Percentiles rank a stretch among this genome's conserved stretches.
Conservation (phyloP, 2,797 vertebrate species). For the Gila robusta region DNA sequence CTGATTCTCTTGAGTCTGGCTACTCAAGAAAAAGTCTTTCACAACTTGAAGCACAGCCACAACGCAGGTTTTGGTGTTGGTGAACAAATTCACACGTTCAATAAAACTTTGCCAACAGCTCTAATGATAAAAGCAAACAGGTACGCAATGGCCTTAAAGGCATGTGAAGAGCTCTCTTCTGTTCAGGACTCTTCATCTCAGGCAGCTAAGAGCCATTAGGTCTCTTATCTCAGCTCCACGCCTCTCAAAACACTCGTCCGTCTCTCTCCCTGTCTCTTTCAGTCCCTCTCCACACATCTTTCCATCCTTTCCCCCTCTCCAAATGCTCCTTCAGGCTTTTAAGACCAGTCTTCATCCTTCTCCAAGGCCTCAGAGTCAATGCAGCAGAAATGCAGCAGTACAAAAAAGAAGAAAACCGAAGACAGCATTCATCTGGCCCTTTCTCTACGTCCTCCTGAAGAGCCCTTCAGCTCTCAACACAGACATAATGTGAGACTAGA, state of each 20-base stretch:
- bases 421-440: conserved; percentile 64
- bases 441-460: conserved; percentile 76
- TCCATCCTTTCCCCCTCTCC: conserved; percentile 67
- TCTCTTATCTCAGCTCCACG: conserved; percentile 83
- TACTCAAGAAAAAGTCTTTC: conserved; percentile 5
- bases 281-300: conserved; percentile 75
- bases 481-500: conserved; percentile 78
- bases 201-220: conserved; percentile 88
- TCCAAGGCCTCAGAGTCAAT: conserved; percentile 78
- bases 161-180: conserved; percentile 45
- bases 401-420: conserved; percentile 58
- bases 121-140: conserved; percentile 55
- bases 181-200: conserved; percentile 77
- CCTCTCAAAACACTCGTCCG: conserved; percentile 58
- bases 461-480: conserved; percentile 78
- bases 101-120: conserved; percentile 48
- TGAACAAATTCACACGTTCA: conserved; percentile 47
- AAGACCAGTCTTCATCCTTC: conserved; percentile 78
- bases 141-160: conserved; percentile 39
- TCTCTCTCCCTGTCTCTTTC: conserved; percentile 38
- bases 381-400: conserved; percentile 62
- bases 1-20: not conserved
- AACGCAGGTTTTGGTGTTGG: conserved; percentile 5
- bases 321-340: conserved; percentile 81
- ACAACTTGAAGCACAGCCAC: conserved; percentile 16